Evolutionary conservation across 2,888 invertebrate species (phyloP).

Genomic region (Barypeithes pellucidus): DNA sequence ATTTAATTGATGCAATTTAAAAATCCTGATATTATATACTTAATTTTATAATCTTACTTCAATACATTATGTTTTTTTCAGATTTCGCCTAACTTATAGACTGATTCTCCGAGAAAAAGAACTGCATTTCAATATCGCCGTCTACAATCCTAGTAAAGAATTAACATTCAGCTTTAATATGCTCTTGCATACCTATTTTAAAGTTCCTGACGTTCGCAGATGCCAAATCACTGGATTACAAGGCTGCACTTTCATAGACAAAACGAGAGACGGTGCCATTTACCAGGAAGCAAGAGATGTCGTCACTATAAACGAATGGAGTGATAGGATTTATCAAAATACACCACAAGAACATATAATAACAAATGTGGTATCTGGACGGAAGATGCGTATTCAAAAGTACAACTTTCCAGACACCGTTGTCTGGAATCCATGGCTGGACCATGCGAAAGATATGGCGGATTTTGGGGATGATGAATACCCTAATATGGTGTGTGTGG

Average conservation of each 20-base stretch:
- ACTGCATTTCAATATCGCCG: conserved; percentile 93
- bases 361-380: conserved; percentile 91
- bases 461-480: conserved; percentile 99
- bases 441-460: conserved; percentile 91
- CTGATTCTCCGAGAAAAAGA: conserved; percentile 93
- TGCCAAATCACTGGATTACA: conserved; percentile 95
- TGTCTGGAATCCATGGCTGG: conserved; percentile 97
- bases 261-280: conserved; percentile 88
- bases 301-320: conserved; percentile 93
- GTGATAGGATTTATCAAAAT: conserved; percentile 94
- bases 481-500: conserved; percentile 97
- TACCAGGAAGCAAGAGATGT: conserved; percentile 94
- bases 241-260: conserved; percentile 83
- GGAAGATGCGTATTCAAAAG: conserved; percentile 94
- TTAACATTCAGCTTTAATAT: conserved; percentile 93
- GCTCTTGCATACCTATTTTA: conserved; percentile 95
- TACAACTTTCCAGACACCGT: conserved; percentile 97
- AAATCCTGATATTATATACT: too few relatives aligned
- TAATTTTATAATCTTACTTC: too few relatives aligned
- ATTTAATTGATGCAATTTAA: too few relatives aligned
- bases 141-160: conserved; percentile 95
- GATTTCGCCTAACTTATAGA: conserved; percentile 94
- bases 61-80: conserved; percentile 68
- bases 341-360: conserved; percentile 94
- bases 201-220: conserved; percentile 93